Evolutionary conservation across 2,888 invertebrate species (phyloP).

Genomic region (Pharmacophagus antenor): DNA sequence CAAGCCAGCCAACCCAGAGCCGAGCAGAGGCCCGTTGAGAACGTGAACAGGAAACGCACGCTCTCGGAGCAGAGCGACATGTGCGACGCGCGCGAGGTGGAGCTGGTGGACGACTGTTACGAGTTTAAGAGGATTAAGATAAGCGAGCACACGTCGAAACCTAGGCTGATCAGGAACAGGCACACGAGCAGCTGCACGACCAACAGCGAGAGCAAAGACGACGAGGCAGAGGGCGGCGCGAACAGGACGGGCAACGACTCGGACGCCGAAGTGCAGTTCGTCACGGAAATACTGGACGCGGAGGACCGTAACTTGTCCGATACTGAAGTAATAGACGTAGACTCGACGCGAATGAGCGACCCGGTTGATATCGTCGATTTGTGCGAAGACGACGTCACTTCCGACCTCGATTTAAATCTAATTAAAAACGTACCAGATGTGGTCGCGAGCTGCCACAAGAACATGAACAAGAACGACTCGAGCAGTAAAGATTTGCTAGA

Average conservation of each 20-base stretch:
- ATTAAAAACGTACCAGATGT: constrained; percentile 69
- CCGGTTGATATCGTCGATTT: constrained; percentile 64
- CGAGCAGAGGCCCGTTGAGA: constrained; percentile 49
- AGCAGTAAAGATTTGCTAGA: constrained; percentile 48
- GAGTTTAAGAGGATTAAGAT: constrained; percentile 70
- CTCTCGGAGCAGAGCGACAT: constrained; percentile 64
- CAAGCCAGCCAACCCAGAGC: constrained; percentile 43
- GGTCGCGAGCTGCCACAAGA: constrained; percentile 67
- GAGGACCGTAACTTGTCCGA: constrained; percentile 49
- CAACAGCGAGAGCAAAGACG: constrained; percentile 45
- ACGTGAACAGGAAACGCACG: constrained; percentile 60
- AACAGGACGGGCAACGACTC: constrained; percentile 57
- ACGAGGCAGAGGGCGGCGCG: constrained; percentile 38
- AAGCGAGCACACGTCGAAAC: constrained; percentile 55
- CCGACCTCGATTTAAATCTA: constrained; percentile 55
- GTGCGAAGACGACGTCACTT: constrained; percentile 55
- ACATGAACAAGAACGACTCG: constrained; percentile 41
- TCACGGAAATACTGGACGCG: constrained; percentile 48
- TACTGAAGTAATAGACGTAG: constrained; percentile 61
- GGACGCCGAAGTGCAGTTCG: constrained; percentile 68
- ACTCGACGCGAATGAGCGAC: constrained; percentile 49
- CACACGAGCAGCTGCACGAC: constrained; percentile 34
- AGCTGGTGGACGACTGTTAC: constrained; percentile 65
- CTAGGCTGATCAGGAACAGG: constrained; percentile 63
- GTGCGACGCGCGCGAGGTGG: constrained; percentile 60